These are phyloP conservation scores for Metellina segmentata DNA, from an alignment of 2,888 invertebrate species.

Conservation along the genomic window DNA sequence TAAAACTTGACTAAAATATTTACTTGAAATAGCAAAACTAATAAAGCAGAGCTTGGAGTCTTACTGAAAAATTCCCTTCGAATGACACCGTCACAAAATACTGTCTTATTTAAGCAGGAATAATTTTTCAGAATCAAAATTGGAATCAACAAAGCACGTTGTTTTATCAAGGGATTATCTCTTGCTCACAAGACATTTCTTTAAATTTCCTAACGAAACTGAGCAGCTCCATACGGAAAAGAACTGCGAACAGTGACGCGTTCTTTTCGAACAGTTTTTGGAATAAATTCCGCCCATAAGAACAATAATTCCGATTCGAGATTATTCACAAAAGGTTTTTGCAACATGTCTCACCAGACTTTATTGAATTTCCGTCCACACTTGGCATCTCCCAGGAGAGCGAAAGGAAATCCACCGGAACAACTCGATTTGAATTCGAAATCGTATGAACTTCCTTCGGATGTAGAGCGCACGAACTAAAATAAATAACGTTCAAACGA, in stretches of 20 bases:
- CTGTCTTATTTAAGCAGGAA: not conserved
- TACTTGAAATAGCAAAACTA: not conserved
- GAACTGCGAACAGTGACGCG: not conserved
- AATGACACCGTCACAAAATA: not conserved
- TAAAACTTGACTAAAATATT: not conserved
- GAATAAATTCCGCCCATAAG: conserved; percentile 29
- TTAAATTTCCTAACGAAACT: not conserved
- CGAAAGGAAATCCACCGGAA: not conserved
- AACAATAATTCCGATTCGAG: conserved; percentile 30
- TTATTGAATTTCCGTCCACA: conserved; percentile 34
- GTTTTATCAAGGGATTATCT: not conserved
- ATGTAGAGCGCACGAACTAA: conserved; percentile 38
- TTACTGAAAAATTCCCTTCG: not conserved
- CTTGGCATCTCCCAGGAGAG: conserved; percentile 21
- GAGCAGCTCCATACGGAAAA: not conserved
- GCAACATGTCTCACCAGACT: conserved; percentile 6
- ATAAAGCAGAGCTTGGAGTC: not conserved
- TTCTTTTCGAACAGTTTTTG: conserved; percentile 31
- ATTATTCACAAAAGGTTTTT: conserved; percentile 3
- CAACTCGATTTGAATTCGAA: conserved; percentile 30
- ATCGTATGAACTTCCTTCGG: conserved; percentile 39
- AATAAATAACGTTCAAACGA: conserved; percentile 54
- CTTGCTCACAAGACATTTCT: not conserved
- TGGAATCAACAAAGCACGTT: not conserved
- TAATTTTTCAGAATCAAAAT: not conserved